Base-by-base conservation (phyloP, 2,797 vertebrate species). In the Prionace glauca region DNA sequence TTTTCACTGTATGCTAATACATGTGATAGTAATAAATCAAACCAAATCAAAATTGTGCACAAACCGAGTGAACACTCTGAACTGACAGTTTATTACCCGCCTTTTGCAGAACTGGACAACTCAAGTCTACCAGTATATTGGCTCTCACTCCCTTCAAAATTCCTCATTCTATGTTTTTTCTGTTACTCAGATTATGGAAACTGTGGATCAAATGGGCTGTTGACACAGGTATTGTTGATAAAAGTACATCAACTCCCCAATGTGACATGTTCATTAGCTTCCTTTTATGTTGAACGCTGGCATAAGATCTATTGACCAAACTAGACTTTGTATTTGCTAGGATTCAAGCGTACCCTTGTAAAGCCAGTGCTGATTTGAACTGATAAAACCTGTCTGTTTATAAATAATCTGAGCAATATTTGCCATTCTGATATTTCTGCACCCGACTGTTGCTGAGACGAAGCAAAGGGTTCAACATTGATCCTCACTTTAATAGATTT, bases 261-360 rank as follows among this genome's bases (percentile, higher is more conserved):
- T 22, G 32, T 92, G 62, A 60, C 0, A 18, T 18, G 2, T 65
- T 16, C 60, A 67, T 67, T 65, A 91, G 88, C 36, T 91, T 67
- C 62, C 62, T 92, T 92, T 36, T 65, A 91, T 67, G 18, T 36
- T 67, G 62, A 92, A 36, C 3, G 8, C 90, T n/a, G 11, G n/a
- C 90, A 67, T 67, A 92, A 67, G 67, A 67, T 92, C 90, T 92
- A 92, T 41, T 92, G 90, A 69, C 65, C 65, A 92, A 56, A 69
- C 69, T 92, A 41, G 18, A 20, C 41, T 92, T 92, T 92, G 62
- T 92, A 36, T 92, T 69, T 41, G 62, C n/a, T n/a, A 3, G 90
- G 62, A 41, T 41, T 69, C 65, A 69, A 92, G 90, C 69, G 62
- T 41, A 67, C 12, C n/a, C 18, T 29, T n/a, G 36, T 92, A 92